Evolutionary conservation across 2,888 invertebrate genomes (phyloP).

Genomic region (Drosophila affinis): DNA sequence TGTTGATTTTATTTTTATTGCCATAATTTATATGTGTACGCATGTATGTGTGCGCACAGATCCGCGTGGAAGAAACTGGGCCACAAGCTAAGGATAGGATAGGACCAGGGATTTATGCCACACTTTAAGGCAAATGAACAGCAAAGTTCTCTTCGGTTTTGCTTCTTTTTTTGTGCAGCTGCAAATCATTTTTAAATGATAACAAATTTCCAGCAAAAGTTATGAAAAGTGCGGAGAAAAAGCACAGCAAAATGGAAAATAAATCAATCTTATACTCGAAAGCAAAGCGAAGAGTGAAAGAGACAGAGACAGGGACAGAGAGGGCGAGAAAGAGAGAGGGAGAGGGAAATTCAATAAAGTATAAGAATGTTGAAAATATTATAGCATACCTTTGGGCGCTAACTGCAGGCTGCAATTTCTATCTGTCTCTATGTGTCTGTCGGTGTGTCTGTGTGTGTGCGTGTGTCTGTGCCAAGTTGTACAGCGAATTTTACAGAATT

Average conservation of each 20-base stretch:
- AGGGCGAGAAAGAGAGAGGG: slow-evolving; percentile 14
- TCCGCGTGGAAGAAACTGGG: slow-evolving; percentile 6
- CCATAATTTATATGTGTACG: slow-evolving; percentile 63
- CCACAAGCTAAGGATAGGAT: slow-evolving; percentile 48
- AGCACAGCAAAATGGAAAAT: slow-evolving; percentile 59
- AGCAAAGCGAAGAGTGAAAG: slow-evolving; percentile 28
- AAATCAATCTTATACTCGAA: slow-evolving; percentile 72
- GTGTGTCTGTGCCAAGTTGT: no score
- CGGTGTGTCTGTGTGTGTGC: slow-evolving; percentile 3
- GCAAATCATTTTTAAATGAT: slow-evolving; percentile 79
- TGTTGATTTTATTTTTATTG: slow-evolving; percentile 73
- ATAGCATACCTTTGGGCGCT: slow-evolving; percentile 18
- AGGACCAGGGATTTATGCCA: slow-evolving; percentile 37
- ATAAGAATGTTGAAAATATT: slow-evolving; percentile 44
- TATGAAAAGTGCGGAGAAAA: slow-evolving; percentile 67
- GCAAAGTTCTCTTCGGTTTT: slow-evolving; percentile 4
- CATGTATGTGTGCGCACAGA: slow-evolving; percentile 9
- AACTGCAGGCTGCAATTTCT: slow-evolving; percentile 4
- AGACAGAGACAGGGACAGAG: no score
- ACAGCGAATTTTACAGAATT: slow-evolving; percentile 43
- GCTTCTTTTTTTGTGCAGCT: slow-evolving; percentile 32
- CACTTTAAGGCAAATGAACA: slow-evolving; percentile 41
- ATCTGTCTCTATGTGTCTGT: not conserved
- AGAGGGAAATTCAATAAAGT: slow-evolving; percentile 67
- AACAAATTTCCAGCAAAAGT: slow-evolving; percentile 75